phyloP scores from a whole-genome alignment of 2,888 invertebrate genomes.

The Scrobipalpa atriplicella region DNA sequence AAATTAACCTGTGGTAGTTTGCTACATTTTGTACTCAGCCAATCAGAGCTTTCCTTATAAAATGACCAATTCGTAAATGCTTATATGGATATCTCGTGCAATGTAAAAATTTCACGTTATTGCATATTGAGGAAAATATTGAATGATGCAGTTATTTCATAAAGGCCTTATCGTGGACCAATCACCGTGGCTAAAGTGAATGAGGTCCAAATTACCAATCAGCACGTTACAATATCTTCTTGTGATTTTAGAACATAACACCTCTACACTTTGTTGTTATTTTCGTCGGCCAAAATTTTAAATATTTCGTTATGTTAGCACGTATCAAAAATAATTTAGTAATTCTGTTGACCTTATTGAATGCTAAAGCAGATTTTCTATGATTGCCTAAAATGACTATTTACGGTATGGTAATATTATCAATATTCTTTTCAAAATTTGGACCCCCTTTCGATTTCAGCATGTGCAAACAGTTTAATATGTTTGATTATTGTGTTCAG shows the following conservation, averaged over 20 bases:
- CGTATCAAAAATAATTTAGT: too few relatives aligned
- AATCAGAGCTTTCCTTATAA: constrained; percentile 1
- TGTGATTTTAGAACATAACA: too few relatives aligned
- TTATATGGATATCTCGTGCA: not conserved
- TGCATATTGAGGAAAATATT: not conserved
- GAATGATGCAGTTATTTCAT: not conserved
- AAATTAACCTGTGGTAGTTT: constrained; percentile 1
- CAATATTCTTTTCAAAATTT: not conserved
- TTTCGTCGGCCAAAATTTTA: too few relatives aligned
- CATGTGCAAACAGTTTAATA: not conserved
- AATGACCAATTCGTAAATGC: constrained; percentile 10
- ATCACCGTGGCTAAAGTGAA: constrained; percentile 54
- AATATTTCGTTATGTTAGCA: too few relatives aligned
- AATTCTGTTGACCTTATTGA: not conserved
- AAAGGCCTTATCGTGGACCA: constrained; percentile 77
- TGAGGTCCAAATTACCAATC: constrained; percentile 53
- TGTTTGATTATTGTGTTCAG: constrained; percentile 52
- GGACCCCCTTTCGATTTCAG: not conserved
- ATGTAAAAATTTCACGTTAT: not conserved
- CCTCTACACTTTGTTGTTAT: too few relatives aligned
- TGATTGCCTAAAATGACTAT: not conserved
- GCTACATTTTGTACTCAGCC: not conserved
- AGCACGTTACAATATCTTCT: constrained; percentile 10
- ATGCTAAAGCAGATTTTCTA: not conserved
- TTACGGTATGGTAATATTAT: not conserved